phyloP scores from a whole-genome alignment of 2,888 invertebrate genomes.

The Oligia latruncula region DNA sequence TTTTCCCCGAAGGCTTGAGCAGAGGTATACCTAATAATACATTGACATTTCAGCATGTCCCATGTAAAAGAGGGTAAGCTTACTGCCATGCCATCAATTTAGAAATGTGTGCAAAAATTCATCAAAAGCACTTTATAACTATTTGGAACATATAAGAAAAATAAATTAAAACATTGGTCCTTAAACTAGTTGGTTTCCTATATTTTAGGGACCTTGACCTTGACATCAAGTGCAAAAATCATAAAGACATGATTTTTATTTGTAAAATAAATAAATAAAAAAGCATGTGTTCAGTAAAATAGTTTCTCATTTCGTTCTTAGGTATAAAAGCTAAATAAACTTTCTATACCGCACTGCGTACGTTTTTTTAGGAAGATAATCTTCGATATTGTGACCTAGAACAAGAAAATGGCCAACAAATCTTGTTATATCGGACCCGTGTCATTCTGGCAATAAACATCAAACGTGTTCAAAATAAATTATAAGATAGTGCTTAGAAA shows the following conservation, averaged over 20 bases:
- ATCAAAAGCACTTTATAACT: too few species aligned
- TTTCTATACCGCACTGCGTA: conserved; percentile 48
- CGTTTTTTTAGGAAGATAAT: conserved; percentile 18
- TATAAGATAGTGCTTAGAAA: neutral
- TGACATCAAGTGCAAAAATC: neutral
- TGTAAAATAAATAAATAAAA: too few species aligned
- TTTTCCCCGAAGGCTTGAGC: too few species aligned
- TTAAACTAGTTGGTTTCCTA: neutral
- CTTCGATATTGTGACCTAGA: conserved; percentile 30
- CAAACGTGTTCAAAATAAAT: conserved; percentile 38
- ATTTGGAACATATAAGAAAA: neutral
- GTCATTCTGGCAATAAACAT: conserved; percentile 31
- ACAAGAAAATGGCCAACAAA: conserved; percentile 3
- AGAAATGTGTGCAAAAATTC: neutral
- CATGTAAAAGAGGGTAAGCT: too few species aligned
- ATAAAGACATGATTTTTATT: too few species aligned
- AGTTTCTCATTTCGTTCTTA: neutral
- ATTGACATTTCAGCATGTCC: too few species aligned
- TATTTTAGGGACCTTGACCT: neutral
- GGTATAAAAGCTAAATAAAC: neutral
- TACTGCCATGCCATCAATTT: neutral
- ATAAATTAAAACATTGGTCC: neutral
- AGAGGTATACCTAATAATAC: too few species aligned
- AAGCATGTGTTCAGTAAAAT: neutral
- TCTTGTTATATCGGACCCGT: conserved; percentile 19